Evolutionary conservation across 2,888 invertebrate genomes (phyloP), one percentile per base, ranked within the genome.

Genomic region (Temnothorax ravouxi): DNA sequence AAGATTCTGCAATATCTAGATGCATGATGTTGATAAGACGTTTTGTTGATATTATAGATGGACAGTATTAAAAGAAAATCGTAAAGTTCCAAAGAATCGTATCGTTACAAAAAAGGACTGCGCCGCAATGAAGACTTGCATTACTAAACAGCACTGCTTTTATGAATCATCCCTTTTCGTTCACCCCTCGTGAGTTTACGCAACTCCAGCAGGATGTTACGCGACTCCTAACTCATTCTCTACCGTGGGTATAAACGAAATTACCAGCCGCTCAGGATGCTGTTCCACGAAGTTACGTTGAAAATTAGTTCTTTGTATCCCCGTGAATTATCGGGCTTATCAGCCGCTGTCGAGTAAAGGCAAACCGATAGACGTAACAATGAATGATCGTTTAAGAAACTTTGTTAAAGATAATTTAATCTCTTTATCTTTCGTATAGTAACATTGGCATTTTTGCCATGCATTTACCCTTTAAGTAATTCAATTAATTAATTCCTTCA

Each of bases 281-380:
- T 83, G 90, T 91, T 92, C 92, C 89, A 88, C 41, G 47, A 8
- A 38, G 82, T n/a, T 90, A 84, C 82, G 89, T 90, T 85, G 87
- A 86, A 89, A 90, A 91, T 89, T 86, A 90, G 91, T 88, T 91
- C 91, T 91, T 89, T 88, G 88, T 91, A 90, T 89, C 88, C 88
- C 71, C 69, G 64, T 86, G 87, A 90, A 88, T 89, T 89, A 88
- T 90, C 88, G 88, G 59, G 86, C 87, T 90, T 89, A 90, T 90
- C 90, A 87, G 86, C 75, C 82, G 66, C 80, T 67, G 83, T 82
- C 85, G 76, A 71, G 85, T 34, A 11, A 56, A 85, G 72, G 59
- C 56, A 13, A 79, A 38, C 34, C 89, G 87, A 88, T 84, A 56
- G 52, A 34, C 29, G 64, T 71, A 64, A 4, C 47, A 61, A 79